These are phyloP conservation scores for Gerris lacustris DNA, from an alignment of 2,888 invertebrate species.

Conservation along the genomic window DNA sequence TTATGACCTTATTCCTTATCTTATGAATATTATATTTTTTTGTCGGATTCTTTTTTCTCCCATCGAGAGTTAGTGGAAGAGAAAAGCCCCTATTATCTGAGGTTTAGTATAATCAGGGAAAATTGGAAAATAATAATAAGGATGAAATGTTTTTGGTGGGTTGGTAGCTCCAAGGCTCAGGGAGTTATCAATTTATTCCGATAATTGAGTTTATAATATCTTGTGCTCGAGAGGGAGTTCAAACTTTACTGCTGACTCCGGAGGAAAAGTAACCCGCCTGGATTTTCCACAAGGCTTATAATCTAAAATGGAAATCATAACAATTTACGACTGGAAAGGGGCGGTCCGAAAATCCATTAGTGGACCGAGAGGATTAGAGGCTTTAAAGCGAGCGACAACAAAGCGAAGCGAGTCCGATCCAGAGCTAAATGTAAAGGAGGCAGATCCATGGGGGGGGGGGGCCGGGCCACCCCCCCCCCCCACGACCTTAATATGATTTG, in stretches of 20 bases:
- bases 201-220: conserved; percentile 3
- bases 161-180: neutral
- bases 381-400: neutral
- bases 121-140: neutral
- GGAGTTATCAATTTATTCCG: conserved; percentile 2
- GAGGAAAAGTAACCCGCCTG: neutral
- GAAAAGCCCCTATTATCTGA: neutral
- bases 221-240: neutral
- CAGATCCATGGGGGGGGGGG: too few relatives aligned
- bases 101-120: neutral
- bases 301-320: conserved; percentile 3
- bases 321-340: neutral
- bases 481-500: neutral
- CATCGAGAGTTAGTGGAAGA: neutral
- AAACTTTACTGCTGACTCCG: conserved; percentile 1
- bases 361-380: neutral
- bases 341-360: neutral
- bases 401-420: neutral
- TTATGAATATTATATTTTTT: too few relatives aligned
- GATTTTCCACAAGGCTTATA: conserved; percentile 3
- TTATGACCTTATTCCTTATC: too few relatives aligned
- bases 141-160: neutral
- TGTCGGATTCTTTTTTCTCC: too few relatives aligned
- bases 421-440: too few relatives aligned
- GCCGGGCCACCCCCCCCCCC: neutral